Base-by-base conservation (phyloP, 2,113 vertebrate species). In the Hypocryptadius cinnamomeus region DNA sequence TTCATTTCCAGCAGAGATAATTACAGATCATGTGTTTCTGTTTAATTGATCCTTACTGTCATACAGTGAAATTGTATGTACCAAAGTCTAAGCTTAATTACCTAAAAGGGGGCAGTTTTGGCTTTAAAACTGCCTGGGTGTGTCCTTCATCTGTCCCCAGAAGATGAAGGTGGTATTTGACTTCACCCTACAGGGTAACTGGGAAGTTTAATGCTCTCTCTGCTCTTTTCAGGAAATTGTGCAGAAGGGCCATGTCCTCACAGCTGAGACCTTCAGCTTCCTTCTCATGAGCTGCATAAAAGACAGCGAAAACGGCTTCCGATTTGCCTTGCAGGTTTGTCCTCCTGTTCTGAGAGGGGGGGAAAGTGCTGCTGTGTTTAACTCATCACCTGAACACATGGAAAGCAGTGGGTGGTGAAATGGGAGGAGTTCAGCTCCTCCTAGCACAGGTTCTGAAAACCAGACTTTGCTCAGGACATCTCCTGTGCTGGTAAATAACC, bases 211-310 rank as follows among this genome's bases (percentile, higher is more conserved):
- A 64, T 50, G 45, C n/a, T 54, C 68, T 79, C 9, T 87, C 40
- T 92, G 48, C 11, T 92, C 42, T 61, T 96, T 25, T 63, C 42
- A 99, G 99, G 99, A 99, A 96, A 98, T 99, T 8, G 84, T 99
- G 64, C 96, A 98, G 33, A 98, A 98, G 47, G 98, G 98, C 31
- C 98, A 98, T 2, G 57, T 59, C n/a, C 95, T 97, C 39, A 99
- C 98, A 40, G 98, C 97, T 11, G 98, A 99, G 95, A 99, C 99
- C 3, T 99, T 99, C 97, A 99, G 98, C 89, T 98, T 98, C 92
- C 97, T 99, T 89, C 97, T 99, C 60, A 98, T 99, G 98, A 97
- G 98, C 82, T 99, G 99, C 92, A 96, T 99, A 93, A 98, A 98
- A 89, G 98, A 99, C 93, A 98, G 97, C 3, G 95, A 98, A 19